Conservation (phyloP, 1,140 invertebrate species). For the Zaprionus camerounensis region DNA sequence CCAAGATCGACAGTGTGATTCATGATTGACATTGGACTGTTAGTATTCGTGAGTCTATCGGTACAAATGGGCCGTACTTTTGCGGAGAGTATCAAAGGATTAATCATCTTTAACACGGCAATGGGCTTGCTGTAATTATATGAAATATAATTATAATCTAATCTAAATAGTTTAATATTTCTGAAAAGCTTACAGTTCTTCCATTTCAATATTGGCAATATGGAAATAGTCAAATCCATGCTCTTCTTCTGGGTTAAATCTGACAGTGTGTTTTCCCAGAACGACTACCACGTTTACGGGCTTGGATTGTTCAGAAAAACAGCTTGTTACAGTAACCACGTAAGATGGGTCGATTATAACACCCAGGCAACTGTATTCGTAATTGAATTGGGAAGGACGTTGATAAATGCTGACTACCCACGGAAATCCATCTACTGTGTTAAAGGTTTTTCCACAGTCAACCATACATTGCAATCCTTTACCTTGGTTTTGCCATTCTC, state of each 20-base stretch:
- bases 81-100: constrained; percentile 31
- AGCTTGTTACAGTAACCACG: constrained; percentile 11
- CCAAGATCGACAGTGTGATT: background rate
- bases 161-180: background rate
- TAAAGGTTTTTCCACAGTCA: constrained; percentile 41
- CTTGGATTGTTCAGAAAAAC: background rate
- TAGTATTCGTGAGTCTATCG: background rate
- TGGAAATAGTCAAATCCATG: constrained; percentile 9
- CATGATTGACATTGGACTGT: background rate
- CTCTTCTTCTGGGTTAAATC: background rate
- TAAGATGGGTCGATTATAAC: constrained; percentile 52
- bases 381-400: background rate
- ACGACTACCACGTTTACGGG: background rate
- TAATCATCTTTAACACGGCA: constrained; percentile 3
- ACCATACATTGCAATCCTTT: constrained; percentile 24
- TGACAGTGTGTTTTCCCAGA: constrained; percentile 12
- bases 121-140: background rate
- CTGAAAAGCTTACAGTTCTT: constrained; percentile 1
- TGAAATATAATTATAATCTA: background rate
- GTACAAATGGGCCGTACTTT: constrained; percentile 35
- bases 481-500: background rate
- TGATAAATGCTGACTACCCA: constrained; percentile 51
- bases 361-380: constrained; percentile 84
- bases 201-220: background rate
- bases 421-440: constrained; percentile 22